These are phyloP conservation scores for Tyrannus savana DNA, from an alignment of 2,113 vertebrate species.

Conservation along the genomic window DNA sequence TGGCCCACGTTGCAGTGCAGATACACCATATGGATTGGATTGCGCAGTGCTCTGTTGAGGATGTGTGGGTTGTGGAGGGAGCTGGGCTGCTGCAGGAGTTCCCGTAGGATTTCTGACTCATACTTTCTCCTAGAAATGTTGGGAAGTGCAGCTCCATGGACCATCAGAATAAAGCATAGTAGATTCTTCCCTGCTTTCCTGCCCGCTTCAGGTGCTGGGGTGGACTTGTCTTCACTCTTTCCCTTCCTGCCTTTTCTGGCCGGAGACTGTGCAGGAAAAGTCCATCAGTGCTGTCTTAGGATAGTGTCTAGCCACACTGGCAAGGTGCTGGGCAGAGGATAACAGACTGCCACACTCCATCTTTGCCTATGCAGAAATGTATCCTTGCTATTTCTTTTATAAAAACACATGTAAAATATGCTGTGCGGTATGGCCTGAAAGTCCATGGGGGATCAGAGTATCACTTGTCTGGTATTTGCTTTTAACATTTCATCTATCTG, in stretches of 20 bases:
- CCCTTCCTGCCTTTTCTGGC: not conserved
- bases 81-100: conserved; percentile 49
- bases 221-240: conserved; percentile 7
- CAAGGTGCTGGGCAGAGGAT: not conserved
- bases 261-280: not conserved
- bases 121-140: conserved; percentile 60
- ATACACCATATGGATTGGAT: conserved; percentile 40
- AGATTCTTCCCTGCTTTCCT: conserved; percentile 10
- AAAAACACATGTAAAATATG: fast-evolving
- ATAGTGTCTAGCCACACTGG: not conserved
- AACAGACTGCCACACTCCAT: not conserved
- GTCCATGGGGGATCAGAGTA: not conserved
- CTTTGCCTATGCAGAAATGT: not conserved
- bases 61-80: conserved; percentile 56
- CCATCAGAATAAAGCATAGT: not conserved
- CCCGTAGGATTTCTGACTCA: conserved; percentile 62
- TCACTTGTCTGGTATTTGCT: not conserved
- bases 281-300: not conserved
- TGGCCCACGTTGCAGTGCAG: not conserved
- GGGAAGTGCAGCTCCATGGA: not conserved
- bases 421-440: not conserved
- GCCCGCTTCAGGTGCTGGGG: not conserved
- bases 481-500: not conserved
- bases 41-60: conserved; percentile 51
- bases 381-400: not conserved